Base-by-base conservation (phyloP, 2,888 invertebrate genomes). In the Brenthis ino region DNA sequence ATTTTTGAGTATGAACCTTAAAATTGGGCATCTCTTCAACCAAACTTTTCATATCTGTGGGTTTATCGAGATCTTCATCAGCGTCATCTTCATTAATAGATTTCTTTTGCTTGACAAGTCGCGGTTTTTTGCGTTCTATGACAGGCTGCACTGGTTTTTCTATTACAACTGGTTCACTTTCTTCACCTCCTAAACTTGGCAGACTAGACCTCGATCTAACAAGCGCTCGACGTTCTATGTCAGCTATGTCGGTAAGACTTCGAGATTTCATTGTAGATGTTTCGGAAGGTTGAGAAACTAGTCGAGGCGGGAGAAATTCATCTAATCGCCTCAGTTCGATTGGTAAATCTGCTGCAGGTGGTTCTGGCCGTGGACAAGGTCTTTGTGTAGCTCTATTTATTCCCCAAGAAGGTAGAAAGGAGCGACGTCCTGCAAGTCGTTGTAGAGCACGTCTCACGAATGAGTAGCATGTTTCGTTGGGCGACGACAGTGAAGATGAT, bases 401-500 rank as follows among this genome's bases (percentile, higher is more conserved):
- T 64, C 95, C 95, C 97, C 97, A 97, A 0, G 96, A 96, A 61
- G 97, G 97, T 14, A 97, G 91, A 82, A 97, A 97, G 8, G 94
- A 94, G 0, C 95, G 93, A 8, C 96, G 94, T 3, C 97, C 96
- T 4, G 97, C 97, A 63, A 97, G 88, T 89, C 97, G 96, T 93
- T 97, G 96, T 63, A 98, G 94, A 13, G 98, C 98, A 79, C 97
- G 94, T 58, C 98, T 94, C 6, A 98, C 97, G 85, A 98, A 98
- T 79, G 98, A 98, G 88, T 98, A 98, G 85, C 98, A 98, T 4
- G 98, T 98, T 90, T 98, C 98, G 82, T 98, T 98, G 5, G 98
- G 98, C 73, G 97, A 97, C 63, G 97, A 97, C 51, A 98, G 94
- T 73, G 97, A 97, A 28, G 98, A 97, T 72, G 97, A 97, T 78